Evolutionary conservation across 2,797 vertebrate species (phyloP), one percentile per base, ranked within the genome.

Genomic region (Gallinago stenura): DNA sequence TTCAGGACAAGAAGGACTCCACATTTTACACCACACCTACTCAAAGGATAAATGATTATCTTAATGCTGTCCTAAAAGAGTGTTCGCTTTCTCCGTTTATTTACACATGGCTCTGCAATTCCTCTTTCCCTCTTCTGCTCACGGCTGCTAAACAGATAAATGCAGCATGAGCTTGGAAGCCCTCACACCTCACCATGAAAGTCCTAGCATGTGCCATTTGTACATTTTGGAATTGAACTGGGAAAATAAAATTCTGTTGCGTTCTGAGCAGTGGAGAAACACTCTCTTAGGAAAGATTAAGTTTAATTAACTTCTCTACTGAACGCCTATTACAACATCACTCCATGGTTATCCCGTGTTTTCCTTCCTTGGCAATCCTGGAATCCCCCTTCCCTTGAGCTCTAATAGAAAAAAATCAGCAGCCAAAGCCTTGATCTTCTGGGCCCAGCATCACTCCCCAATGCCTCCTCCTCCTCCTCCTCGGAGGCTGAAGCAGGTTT

Each of bases 171-270:
- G 10, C 7, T 4, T 12, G 19, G 60, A 80, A 56, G 18, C 12
- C 56, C 30, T 50, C 39, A 9, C 37, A 4, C 0, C 0, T 22
- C 21, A 22, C 41, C 58, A 33, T 1, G 19, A 1, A 45, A 18
- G 43, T 20, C 9, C 75, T 3, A 15, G 9, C 22, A 71, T 1
- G 13, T 0, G 2, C 7, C n/a, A n/a, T 26, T 46, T 26, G 0
- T 4, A 45, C 65, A 48, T 10, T 45, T 54, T 16, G 31, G 5
- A 56, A 21, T 71, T 46, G 19, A 79, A 37, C 17, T 14, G 25
- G 45, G 8, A 4, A 4, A 18, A 31, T 26, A 68, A 39, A 15
- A 50, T 4, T 10, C 15, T n/a, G 14, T 22, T 30, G 21, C 1
- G 5, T 35, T 7, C 7, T 2, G 20, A 68, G 56, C 16, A 72